Evolutionary conservation across 2,113 vertebrate species (phyloP).

Genomic region (Kryptolebias marmoratus): DNA sequence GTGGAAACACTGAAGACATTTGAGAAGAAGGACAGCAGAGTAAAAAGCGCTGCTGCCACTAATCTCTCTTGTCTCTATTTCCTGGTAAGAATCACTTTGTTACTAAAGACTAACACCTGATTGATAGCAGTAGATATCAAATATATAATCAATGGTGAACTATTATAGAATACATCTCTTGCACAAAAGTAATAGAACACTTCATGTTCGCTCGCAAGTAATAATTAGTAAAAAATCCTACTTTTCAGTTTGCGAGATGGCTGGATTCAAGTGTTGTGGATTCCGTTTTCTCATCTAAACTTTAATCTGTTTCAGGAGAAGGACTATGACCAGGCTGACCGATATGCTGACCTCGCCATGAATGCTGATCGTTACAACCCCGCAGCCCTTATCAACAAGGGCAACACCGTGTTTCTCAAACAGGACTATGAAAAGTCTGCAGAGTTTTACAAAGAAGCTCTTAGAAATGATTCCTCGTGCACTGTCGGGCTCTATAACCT

Average conservation of each 20-base stretch:
- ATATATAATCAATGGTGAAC: neutral
- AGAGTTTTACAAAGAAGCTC: slow-evolving; percentile 95
- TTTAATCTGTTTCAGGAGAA: slow-evolving; percentile 83
- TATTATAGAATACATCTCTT: no score
- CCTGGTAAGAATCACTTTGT: slow-evolving; percentile 80
- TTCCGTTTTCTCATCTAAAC: neutral
- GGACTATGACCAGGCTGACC: slow-evolving; percentile 89
- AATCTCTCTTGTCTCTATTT: slow-evolving; percentile 95
- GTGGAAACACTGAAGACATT: slow-evolving; percentile 94
- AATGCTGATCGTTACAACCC: slow-evolving; percentile 94
- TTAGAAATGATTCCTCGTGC: slow-evolving; percentile 96
- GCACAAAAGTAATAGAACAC: no score
- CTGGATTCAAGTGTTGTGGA: neutral
- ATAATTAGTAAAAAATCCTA: no score
- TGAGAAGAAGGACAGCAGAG: slow-evolving; percentile 95
- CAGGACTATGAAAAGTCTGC: slow-evolving; percentile 93
- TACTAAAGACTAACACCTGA: neutral
- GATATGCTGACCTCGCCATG: slow-evolving; percentile 94
- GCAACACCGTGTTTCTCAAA: slow-evolving; percentile 89
- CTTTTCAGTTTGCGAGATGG: neutral
- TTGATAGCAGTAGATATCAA: neutral
- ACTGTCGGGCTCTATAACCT: slow-evolving; percentile 97
- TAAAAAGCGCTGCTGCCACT: slow-evolving; percentile 96
- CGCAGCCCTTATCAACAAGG: slow-evolving; percentile 94
- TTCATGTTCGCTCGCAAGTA: no score